A percentile compares a stretch with the other conserved stretches of the same genome.
Evolutionary conservation across 1,140 invertebrate genomes (phyloP).

Genomic region (Trichomalopsis sarcophagae): DNA sequence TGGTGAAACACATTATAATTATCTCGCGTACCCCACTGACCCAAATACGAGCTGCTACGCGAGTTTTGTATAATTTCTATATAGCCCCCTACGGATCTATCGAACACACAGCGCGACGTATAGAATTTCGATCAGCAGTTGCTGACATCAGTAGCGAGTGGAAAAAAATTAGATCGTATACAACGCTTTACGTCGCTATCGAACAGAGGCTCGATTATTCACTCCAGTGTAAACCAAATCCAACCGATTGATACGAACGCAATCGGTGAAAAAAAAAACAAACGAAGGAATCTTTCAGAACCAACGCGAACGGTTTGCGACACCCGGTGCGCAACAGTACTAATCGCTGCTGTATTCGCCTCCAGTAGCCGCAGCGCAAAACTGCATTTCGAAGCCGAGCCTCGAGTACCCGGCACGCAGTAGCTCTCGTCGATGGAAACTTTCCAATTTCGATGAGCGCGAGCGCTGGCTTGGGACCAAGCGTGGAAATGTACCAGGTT

Average conservation of each 20-base stretch:
- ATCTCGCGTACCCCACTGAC: conserved; percentile 3
- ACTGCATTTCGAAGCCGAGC: conserved; percentile 7
- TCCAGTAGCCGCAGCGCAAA: background rate
- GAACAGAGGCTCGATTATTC: too few species aligned
- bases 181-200: too few species aligned
- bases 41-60: background rate
- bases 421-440: conserved; percentile 40
- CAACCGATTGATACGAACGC: too few species aligned
- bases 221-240: too few species aligned
- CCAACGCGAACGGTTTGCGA: too few species aligned
- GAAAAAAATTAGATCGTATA: background rate
- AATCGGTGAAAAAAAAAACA: too few species aligned
- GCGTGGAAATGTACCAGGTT: conserved; percentile 46
- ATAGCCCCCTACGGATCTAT: background rate
- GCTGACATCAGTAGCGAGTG: background rate
- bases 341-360: background rate
- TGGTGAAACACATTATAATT: background rate
- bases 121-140: background rate
- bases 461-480: conserved; percentile 34
- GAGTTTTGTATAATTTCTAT: background rate
- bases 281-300: too few species aligned
- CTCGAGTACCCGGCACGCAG: background rate
- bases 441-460: conserved; percentile 47
- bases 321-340: too few species aligned
- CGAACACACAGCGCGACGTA: background rate